These are phyloP conservation scores for Sebastes hopkinsi DNA, from an alignment of 2,797 vertebrate species.

Conservation along the genomic window DNA sequence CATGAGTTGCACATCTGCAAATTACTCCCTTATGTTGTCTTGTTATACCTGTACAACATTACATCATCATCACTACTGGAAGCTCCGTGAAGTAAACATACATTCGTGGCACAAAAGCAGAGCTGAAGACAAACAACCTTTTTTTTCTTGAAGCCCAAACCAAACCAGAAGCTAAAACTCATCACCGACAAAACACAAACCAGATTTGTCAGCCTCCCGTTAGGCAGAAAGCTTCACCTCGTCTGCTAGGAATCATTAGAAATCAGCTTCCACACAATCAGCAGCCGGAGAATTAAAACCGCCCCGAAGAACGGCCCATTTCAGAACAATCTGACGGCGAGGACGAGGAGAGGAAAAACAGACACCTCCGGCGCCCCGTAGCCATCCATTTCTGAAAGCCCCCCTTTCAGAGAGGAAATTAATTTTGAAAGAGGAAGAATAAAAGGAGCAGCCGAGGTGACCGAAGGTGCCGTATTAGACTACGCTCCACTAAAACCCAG, in stretches of 20 bases:
- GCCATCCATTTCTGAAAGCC: constrained; percentile 49
- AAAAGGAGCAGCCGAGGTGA: constrained; percentile 53
- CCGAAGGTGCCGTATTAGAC: constrained; percentile 63
- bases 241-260: constrained; percentile 20
- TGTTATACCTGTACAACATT: no score
- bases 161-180: not conserved
- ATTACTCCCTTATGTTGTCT: no score
- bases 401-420: constrained; percentile 63
- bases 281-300: constrained; percentile 34
- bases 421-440: constrained; percentile 70
- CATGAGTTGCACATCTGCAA: no score
- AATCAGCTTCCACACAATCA: constrained; percentile 47
- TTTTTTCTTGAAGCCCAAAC: not conserved
- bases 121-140: not conserved
- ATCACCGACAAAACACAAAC: not conserved
- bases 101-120: not conserved
- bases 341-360: not conserved
- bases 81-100: not conserved
- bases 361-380: constrained; percentile 15
- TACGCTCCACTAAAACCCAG: constrained; percentile 61
- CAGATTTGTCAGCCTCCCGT: not conserved
- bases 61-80: no score
- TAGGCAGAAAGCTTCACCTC: not conserved
- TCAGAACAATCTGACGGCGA: constrained; percentile 40
- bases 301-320: constrained; percentile 37